Conservation (phyloP, 2,888 invertebrate genomes). For the Pristionchus arcanus region DNA sequence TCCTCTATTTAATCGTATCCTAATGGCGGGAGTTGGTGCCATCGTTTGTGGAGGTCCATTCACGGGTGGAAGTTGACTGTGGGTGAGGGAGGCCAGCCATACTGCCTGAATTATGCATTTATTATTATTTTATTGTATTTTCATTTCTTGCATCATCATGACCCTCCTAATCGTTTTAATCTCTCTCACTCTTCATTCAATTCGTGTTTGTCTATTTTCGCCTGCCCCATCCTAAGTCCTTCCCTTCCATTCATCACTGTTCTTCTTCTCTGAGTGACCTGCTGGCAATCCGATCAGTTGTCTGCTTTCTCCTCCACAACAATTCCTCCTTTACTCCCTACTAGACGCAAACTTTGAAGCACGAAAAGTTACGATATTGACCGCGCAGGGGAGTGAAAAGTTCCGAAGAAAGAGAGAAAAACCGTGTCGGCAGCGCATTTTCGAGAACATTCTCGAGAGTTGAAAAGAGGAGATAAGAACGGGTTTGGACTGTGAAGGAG, state of each 20-base stretch:
- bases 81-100: not conserved
- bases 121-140: not conserved
- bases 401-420: slow-evolving; percentile 5
- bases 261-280: slow-evolving; percentile 8
- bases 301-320: not conserved
- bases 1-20: slow-evolving; percentile 69
- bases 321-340: not conserved
- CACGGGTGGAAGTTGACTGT: slow-evolving; percentile 24
- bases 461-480: not conserved
- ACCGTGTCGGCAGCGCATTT: not conserved
- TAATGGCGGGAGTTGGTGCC: slow-evolving; percentile 65
- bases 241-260: not conserved
- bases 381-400: slow-evolving; percentile 2
- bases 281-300: not conserved
- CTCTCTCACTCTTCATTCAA: slow-evolving; percentile 25
- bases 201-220: slow-evolving; percentile 21
- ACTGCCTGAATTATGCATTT: not conserved
- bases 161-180: slow-evolving; percentile 1
- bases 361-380: slow-evolving; percentile 8
- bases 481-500: slow-evolving; percentile 10
- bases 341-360: not conserved
- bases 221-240: not conserved
- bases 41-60: slow-evolving; percentile 12
- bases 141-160: not conserved
- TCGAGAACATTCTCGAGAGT: slow-evolving; percentile 23